Evolutionary conservation across 2,113 vertebrate genomes (phyloP).

Genomic region (Phrynosoma platyrhinos): DNA sequence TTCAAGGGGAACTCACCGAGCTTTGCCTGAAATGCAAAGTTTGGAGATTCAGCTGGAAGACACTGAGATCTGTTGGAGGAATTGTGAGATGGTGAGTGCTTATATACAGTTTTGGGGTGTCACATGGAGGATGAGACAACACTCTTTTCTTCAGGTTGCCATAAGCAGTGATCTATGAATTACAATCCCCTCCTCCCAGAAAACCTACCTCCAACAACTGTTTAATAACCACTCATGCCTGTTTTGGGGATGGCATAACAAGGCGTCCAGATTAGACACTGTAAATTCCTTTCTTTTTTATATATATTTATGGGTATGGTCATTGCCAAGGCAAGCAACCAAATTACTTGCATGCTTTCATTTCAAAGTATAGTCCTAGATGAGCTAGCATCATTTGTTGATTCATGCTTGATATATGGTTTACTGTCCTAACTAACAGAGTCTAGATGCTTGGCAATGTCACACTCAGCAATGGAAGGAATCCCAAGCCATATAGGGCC

Average conservation of each 20-base stretch:
- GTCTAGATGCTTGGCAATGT: too few relatives aligned
- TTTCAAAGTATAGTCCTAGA: neutral
- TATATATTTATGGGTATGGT: neutral
- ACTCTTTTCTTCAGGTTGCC: too few relatives aligned
- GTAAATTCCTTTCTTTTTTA: neutral
- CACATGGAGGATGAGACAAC: neutral
- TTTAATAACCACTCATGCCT: neutral
- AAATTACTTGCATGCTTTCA: neutral
- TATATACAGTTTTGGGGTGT: neutral
- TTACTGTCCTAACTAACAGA: too few relatives aligned
- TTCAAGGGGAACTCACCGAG: neutral
- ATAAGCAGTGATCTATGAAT: neutral
- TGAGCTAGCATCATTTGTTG: neutral
- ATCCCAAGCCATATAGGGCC: too few relatives aligned
- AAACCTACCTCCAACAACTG: neutral
- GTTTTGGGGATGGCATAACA: neutral
- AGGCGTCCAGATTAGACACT: neutral
- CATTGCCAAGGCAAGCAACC: neutral
- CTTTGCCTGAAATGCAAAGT: neutral
- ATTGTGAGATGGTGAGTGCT: neutral
- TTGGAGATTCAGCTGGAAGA: neutral
- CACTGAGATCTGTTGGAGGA: neutral
- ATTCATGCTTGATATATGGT: neutral
- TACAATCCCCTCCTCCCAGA: neutral
- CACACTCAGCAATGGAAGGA: too few relatives aligned